phyloP scores from a whole-genome alignment of 2,797 vertebrate species.

The Sparus aurata region DNA sequence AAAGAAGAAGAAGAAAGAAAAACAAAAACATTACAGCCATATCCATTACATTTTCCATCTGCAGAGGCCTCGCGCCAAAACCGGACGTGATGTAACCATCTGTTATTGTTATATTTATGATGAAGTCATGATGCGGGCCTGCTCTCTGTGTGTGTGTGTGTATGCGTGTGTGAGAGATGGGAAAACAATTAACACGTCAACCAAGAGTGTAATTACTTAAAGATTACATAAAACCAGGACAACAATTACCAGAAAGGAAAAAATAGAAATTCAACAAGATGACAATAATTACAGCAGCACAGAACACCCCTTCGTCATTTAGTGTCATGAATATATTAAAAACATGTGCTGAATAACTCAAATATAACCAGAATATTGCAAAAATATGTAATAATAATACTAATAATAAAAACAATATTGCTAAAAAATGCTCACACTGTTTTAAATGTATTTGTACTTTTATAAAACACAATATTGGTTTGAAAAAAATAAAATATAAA shows the following conservation, averaged over 20 bases:
- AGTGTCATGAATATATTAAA: neutral
- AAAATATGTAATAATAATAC: no score
- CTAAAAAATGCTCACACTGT: neutral
- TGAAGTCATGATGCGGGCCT: conserved; percentile 14
- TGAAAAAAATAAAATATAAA: no score
- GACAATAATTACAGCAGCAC: neutral
- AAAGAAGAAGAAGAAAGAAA: neutral
- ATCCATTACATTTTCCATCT: neutral
- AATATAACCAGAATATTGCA: no score
- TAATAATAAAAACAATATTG: no score
- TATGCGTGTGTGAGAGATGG: neutral
- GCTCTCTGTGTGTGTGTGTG: neutral
- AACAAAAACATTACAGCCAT: neutral
- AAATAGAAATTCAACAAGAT: neutral
- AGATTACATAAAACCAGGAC: no score
- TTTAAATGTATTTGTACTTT: neutral
- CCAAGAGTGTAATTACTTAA: neutral
- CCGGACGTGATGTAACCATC: conserved; percentile 10
- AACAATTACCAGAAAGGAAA: neutral
- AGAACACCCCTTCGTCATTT: neutral
- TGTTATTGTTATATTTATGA: neutral
- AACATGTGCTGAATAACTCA: no score
- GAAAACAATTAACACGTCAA: neutral
- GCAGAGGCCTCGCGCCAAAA: neutral
- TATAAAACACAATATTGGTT: neutral